Evolutionary conservation across 2,888 invertebrate species (phyloP).

Genomic region (Cryptops parisi): DNA sequence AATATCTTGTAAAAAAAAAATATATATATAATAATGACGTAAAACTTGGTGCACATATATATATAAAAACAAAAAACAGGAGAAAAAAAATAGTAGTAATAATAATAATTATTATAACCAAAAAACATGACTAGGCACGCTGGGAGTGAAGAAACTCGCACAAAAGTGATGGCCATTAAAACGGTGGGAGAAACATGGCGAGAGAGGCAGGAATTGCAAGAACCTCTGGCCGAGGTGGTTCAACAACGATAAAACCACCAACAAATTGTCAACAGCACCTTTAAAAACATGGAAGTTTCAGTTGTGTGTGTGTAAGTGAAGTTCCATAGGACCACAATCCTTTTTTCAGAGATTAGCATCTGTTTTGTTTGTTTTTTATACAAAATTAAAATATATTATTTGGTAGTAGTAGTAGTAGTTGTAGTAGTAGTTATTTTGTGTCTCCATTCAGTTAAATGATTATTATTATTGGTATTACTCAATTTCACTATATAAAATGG

Average conservation of each 20-base stretch:
- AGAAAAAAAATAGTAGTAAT: too few species aligned
- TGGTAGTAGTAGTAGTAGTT: too few species aligned
- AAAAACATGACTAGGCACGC: conserved; percentile 15
- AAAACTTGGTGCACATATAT: conserved; percentile 3
- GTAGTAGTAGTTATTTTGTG: too few species aligned
- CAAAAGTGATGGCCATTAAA: conserved; percentile 3
- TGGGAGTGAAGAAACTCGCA: conserved; percentile 4
- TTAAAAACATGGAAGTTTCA: conserved; percentile 7
- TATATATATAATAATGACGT: too few species aligned
- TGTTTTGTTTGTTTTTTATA: background rate
- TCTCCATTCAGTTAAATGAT: too few species aligned
- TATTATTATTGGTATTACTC: too few species aligned
- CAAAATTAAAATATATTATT: background rate
- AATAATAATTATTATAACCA: too few species aligned
- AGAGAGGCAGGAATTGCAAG: background rate
- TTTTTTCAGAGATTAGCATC: background rate
- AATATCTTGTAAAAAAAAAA: conserved; percentile 1
- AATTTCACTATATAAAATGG: too few species aligned
- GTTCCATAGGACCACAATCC: conserved; percentile 1
- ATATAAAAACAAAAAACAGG: too few species aligned
- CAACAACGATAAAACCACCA: background rate
- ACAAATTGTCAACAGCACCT: conserved; percentile 4
- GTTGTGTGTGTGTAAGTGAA: too few species aligned
- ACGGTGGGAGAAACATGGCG: conserved; percentile 5
- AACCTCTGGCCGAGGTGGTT: background rate